These are phyloP conservation scores for Lagopus leucura DNA, from an alignment of 2,113 vertebrate genomes.

Conservation along the genomic window DNA sequence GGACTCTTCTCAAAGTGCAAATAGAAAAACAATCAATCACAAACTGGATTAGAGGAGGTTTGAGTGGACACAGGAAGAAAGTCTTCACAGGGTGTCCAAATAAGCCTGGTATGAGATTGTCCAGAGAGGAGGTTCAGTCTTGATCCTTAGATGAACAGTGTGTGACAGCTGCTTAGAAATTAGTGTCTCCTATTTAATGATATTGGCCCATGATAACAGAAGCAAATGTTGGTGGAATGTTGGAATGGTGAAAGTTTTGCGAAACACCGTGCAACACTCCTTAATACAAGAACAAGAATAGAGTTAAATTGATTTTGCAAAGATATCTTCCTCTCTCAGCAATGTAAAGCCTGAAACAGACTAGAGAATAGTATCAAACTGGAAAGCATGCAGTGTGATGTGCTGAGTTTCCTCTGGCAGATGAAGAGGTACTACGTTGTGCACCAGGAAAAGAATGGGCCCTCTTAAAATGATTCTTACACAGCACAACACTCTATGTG, in stretches of 20 bases:
- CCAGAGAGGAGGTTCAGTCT: background rate
- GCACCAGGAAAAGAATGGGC: background rate
- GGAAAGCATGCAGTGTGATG: background rate
- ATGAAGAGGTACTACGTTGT: background rate
- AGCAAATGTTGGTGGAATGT: too few species aligned
- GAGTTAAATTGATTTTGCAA: background rate
- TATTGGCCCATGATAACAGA: too few species aligned
- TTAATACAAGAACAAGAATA: background rate
- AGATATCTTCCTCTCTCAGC: background rate
- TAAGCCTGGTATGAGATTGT: background rate
- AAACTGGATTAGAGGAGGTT: background rate
- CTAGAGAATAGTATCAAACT: background rate
- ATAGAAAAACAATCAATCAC: background rate
- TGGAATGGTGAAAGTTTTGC: background rate
- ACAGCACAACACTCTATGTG: background rate
- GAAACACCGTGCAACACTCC: background rate
- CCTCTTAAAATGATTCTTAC: background rate
- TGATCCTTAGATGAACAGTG: background rate
- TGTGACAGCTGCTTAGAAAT: too few species aligned
- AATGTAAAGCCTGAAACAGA: background rate
- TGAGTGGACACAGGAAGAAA: background rate
- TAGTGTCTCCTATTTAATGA: too few species aligned
- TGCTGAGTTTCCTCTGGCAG: background rate
- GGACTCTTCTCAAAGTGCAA: background rate
- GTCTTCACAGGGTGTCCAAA: background rate